Base-by-base conservation (phyloP, 2,797 vertebrate genomes). In the Sylvilagus floridanus region DNA sequence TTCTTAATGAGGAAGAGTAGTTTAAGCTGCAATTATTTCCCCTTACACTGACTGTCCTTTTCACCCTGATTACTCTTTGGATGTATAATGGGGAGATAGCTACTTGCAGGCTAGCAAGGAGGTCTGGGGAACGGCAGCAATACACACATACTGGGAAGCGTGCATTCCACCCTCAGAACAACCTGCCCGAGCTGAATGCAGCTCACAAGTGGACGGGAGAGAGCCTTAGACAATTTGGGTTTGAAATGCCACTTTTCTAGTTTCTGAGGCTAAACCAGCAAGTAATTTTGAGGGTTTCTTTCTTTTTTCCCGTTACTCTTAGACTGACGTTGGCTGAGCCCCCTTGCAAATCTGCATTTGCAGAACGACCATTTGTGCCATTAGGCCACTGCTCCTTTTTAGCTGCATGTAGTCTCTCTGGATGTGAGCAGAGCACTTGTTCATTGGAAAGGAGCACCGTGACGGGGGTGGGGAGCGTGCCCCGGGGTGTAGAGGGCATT, bases 11-110 rank as follows among this genome's bases (percentile, higher is more conserved):
- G 96, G 78, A 95, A 94, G 97, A 97, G 96, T 95, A 94, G 96
- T 97, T 97, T 96, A 97, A 97, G 97, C 97, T 95, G 97, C 96
- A 97, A 97, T 97, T 97, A 97, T 97, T 97, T 96, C 96, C 96
- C 97, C 96, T 97, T 95, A 90, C 94, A 90, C 96, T 95, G 97
- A 96, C 97, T 97, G 97, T 97, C 97, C 97, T 97, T 97, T 97
- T 97, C 97, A 97, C 97, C 97, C 96, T 95, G 94, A 95, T 97
- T 95, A 97, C 97, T 97, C 97, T 97, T 85, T 97, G 95, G 97
- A 92, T 95, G 94, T 96, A 96, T 97, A 97, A 96, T 96, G 96
- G 97, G 88, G 95, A 97, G 97, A 96, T 96, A 96, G 97, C 94
- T 96, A 93, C 94, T 94, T 91, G 84, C 93, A 30, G 95, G 95